Evolutionary conservation across 2,113 vertebrate genomes (phyloP).

Genomic region (Theristicus caerulescens): DNA sequence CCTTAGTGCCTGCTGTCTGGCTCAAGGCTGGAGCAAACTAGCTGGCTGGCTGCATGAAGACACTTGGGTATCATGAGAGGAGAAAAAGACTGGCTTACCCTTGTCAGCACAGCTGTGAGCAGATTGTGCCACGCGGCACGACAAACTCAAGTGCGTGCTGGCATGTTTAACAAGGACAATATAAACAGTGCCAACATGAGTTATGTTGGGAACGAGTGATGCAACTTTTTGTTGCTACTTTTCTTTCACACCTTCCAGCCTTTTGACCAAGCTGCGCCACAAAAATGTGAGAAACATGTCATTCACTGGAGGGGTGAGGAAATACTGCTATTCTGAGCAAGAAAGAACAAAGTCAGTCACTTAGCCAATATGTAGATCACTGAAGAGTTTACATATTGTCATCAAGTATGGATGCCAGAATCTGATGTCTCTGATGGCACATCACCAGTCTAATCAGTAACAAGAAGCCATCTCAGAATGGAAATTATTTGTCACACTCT

Average conservation of each 20-base stretch:
- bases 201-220: slow-evolving; percentile 15
- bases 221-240: slow-evolving; percentile 9
- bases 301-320: slow-evolving; percentile 25
- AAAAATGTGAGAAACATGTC: slow-evolving; percentile 20
- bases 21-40: background rate
- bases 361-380: background rate
- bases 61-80: background rate
- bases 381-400: slow-evolving; percentile 15
- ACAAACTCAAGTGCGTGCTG: background rate
- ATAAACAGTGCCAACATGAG: background rate
- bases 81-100: background rate
- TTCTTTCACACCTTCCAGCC: slow-evolving; percentile 23
- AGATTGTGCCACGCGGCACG: accelerated
- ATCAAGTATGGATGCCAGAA: slow-evolving; percentile 3
- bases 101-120: background rate
- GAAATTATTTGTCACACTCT: background rate
- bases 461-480: background rate
- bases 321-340: slow-evolving; percentile 28
- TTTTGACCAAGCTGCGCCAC: slow-evolving; percentile 21
- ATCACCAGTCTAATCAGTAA: background rate
- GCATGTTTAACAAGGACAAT: slow-evolving; percentile 18
- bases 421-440: background rate
- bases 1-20: background rate
- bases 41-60: background rate
- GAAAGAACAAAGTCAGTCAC: slow-evolving; percentile 36